These are phyloP conservation scores for Bucorvus abyssinicus DNA, from an alignment of 2,797 vertebrate species.

Conservation along the genomic window DNA sequence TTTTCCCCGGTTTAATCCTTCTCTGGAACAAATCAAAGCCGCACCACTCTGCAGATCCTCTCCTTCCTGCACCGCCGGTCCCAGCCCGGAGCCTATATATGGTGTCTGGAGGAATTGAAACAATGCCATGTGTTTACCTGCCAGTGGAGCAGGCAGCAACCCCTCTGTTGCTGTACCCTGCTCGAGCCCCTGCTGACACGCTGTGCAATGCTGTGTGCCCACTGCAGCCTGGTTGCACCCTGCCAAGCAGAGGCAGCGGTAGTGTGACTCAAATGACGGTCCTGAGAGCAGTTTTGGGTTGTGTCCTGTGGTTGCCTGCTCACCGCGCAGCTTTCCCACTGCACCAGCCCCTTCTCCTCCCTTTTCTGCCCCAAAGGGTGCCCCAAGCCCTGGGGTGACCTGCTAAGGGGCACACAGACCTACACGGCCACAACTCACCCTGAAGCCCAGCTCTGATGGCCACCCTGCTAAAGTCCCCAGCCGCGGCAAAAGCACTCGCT, in stretches of 20 bases:
- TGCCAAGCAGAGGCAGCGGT: fast-evolving
- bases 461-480: background rate
- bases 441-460: fast-evolving
- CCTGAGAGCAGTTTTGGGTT: background rate
- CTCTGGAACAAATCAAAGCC: background rate
- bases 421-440: background rate
- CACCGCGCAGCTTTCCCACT: background rate
- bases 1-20: fast-evolving
- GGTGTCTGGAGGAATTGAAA: background rate
- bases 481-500: fast-evolving
- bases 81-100: background rate
- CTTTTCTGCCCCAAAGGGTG: background rate
- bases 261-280: background rate
- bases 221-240: fast-evolving
- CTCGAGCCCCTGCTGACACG: background rate
- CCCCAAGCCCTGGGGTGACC: background rate
- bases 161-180: fast-evolving
- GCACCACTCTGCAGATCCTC: background rate
- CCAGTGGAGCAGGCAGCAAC: background rate
- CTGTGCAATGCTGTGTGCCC: too few relatives aligned
- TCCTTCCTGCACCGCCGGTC: background rate
- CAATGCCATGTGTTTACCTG: background rate
- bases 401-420: background rate
- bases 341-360: background rate
- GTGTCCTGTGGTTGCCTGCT: background rate